phyloP scores from a whole-genome alignment of 1,140 invertebrate species.

The Papilio helenus region DNA sequence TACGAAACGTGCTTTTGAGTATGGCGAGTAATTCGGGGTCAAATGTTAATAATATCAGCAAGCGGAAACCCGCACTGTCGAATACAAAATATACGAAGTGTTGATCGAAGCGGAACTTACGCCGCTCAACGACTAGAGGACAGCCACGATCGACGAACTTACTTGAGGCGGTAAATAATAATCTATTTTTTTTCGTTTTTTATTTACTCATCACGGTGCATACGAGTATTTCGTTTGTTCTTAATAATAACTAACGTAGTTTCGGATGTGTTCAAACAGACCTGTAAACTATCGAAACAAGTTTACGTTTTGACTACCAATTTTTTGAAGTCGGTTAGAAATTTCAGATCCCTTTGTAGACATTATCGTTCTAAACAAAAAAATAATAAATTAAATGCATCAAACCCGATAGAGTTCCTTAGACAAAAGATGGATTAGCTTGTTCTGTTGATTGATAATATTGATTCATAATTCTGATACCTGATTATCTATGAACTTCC shows the following conservation, averaged over 20 bases:
- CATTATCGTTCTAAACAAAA: background rate
- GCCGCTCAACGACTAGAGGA: slow-evolving; percentile 54
- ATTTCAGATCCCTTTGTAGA: background rate
- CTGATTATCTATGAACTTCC: slow-evolving; percentile 9
- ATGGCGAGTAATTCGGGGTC: slow-evolving; percentile 67
- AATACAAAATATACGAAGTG: slow-evolving; percentile 73
- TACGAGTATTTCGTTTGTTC: background rate
- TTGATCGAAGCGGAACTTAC: slow-evolving; percentile 65
- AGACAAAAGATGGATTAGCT: background rate
- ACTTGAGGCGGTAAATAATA: slow-evolving; percentile 47
- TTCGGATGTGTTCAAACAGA: too few relatives aligned
- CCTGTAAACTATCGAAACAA: background rate
- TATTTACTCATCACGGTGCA: background rate
- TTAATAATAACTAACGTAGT: too few relatives aligned
- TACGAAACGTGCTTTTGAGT: slow-evolving; percentile 46
- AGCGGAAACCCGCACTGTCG: slow-evolving; percentile 72
- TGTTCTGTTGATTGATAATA: slow-evolving; percentile 13
- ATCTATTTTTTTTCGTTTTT: background rate
- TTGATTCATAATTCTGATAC: slow-evolving; percentile 9
- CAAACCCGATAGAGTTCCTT: background rate
- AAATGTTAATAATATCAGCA: slow-evolving; percentile 77
- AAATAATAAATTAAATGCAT: background rate
- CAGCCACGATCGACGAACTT: slow-evolving; percentile 48
- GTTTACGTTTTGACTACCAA: background rate
- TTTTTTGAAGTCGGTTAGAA: background rate